Percentiles rank a stretch among this genome's conserved stretches.
These are phyloP conservation scores for Ormyrus thymus DNA, from an alignment of 2,888 invertebrate genomes.

Conservation along the genomic window DNA sequence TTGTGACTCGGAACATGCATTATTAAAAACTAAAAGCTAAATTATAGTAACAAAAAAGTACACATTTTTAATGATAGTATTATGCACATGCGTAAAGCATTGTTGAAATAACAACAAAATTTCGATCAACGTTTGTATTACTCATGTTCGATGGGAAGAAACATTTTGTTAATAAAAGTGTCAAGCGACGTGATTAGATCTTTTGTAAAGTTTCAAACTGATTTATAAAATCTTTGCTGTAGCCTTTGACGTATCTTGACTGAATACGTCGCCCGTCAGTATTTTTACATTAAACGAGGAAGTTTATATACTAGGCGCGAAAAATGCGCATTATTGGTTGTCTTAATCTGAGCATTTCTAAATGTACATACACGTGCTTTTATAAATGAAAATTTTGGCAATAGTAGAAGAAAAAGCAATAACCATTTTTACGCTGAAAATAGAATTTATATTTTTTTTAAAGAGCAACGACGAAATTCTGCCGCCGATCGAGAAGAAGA, in stretches of 20 bases:
- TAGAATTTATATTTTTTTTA: slow-evolving; percentile 19
- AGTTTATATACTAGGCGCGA: slow-evolving; percentile 2
- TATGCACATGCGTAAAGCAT: no score
- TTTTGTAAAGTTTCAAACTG: slow-evolving; percentile 14
- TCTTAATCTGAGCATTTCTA: slow-evolving; percentile 53
- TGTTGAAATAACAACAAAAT: no score
- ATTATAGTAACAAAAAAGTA: no score
- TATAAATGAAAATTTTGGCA: slow-evolving; percentile 10
- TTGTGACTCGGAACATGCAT: no score
- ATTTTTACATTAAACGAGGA: slow-evolving; percentile 33
- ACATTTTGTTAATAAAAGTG: slow-evolving; percentile 22
- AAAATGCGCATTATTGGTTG: slow-evolving; percentile 18
- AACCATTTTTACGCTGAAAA: slow-evolving; percentile 19
- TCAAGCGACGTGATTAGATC: slow-evolving; percentile 3
- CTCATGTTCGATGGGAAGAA: slow-evolving; percentile 14
- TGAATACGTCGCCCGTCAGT: slow-evolving; percentile 31
- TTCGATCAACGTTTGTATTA: not conserved
- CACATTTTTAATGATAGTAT: no score
- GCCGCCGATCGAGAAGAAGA: slow-evolving; percentile 4
- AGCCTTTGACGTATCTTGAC: slow-evolving; percentile 20
- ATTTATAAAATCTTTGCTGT: not conserved
- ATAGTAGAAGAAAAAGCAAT: slow-evolving; percentile 15
- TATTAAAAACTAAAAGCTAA: no score
- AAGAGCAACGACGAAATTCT: slow-evolving; percentile 3
- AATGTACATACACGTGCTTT: slow-evolving; percentile 46